Percentiles rank a stretch among this genome's conserved stretches.
Evolutionary conservation across 2,797 vertebrate genomes (phyloP).

Genomic region (Alosa sapidissima): DNA sequence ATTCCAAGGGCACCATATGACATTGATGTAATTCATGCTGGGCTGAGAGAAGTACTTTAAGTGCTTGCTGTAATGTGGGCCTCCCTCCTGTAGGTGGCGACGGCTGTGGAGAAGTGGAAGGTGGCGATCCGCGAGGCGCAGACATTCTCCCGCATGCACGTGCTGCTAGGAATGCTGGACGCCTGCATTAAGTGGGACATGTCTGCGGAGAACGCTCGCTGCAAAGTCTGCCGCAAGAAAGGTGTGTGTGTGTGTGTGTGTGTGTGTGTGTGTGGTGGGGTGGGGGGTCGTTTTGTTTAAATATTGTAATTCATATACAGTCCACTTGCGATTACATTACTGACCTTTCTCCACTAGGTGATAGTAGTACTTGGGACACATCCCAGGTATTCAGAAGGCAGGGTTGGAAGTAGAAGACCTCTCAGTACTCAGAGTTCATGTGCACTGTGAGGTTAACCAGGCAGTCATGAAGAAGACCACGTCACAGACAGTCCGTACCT

Average conservation of each 20-base stretch:
- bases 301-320: no score
- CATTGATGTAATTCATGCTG: neutral
- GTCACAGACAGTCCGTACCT: no score
- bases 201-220: conserved; percentile 96
- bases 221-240: conserved; percentile 98
- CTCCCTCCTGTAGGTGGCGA: conserved; percentile 83
- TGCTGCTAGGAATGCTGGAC: conserved; percentile 95
- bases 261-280: neutral
- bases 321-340: neutral
- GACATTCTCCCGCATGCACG: conserved; percentile 96
- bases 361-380: neutral
- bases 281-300: no score
- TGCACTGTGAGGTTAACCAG: neutral
- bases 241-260: conserved; percentile 67
- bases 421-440: neutral
- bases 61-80: conserved; percentile 24
- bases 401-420: neutral
- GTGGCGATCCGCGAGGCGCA: conserved; percentile 89
- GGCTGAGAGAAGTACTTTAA: neutral
- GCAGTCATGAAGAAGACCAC: neutral
- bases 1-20: no score
- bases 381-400: neutral
- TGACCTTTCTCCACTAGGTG: neutral
- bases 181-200: conserved; percentile 99
- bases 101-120: conserved; percentile 95